Evolutionary conservation across 2,113 vertebrate species (phyloP).

Genomic region (Calyptomena viridis): DNA sequence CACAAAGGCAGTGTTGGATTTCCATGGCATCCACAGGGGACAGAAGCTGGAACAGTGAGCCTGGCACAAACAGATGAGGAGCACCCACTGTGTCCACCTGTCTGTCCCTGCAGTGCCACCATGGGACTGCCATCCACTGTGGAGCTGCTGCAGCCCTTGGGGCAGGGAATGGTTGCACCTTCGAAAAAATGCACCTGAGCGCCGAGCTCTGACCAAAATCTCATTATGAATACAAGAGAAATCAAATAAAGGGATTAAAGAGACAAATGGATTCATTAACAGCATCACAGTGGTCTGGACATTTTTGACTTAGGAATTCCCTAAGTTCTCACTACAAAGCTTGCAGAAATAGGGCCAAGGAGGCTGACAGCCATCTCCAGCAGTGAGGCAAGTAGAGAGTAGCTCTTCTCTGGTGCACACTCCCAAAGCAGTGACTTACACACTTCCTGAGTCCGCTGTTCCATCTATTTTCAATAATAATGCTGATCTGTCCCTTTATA

Average conservation of each 20-base stretch:
- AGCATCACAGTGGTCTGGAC: not conserved
- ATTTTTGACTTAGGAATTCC: not conserved
- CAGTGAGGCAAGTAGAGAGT: not conserved
- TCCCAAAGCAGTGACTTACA: not conserved
- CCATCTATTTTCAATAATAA: not conserved
- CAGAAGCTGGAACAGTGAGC: not conserved
- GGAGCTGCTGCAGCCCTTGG: not conserved
- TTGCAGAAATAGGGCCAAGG: not conserved
- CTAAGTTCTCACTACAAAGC: not conserved
- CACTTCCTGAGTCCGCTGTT: not conserved
- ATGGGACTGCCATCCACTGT: accelerated
- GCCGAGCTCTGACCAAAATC: no score
- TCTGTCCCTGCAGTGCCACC: not conserved
- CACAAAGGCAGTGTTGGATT: not conserved
- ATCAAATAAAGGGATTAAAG: not conserved
- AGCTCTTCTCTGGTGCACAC: not conserved
- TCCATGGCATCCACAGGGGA: no score
- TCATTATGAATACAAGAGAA: not conserved
- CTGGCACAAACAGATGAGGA: not conserved
- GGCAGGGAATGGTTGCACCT: not conserved
- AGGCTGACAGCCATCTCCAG: not conserved
- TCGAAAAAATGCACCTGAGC: not conserved
- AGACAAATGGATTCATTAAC: not conserved
- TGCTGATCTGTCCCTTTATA: not conserved
- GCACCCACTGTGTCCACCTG: accelerated